These are phyloP conservation scores for Sphaerodactylus townsendi DNA, from an alignment of 2,113 vertebrate genomes.

Conservation along the genomic window DNA sequence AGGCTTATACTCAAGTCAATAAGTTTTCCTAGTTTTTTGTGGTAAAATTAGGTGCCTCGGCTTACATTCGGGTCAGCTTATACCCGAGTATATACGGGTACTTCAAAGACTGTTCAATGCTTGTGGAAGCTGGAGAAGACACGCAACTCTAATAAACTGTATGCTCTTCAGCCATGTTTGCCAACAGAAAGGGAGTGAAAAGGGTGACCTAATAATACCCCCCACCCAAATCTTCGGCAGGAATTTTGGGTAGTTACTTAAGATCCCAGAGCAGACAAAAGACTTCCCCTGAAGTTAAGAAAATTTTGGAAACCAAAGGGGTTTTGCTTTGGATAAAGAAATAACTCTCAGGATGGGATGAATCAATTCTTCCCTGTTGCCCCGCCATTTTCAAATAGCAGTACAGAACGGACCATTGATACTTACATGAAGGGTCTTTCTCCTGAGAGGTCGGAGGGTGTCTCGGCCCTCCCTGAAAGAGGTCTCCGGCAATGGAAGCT, in stretches of 20 bases:
- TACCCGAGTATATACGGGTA: too few relatives aligned
- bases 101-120: not conserved
- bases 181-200: not conserved
- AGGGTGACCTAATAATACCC: not conserved
- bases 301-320: not conserved
- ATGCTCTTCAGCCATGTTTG: not conserved
- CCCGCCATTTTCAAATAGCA: not conserved
- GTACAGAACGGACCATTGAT: too few relatives aligned
- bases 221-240: not conserved
- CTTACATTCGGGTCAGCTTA: too few relatives aligned
- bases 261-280: not conserved
- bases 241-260: not conserved
- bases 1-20: too few relatives aligned
- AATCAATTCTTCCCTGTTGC: not conserved
- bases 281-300: too few relatives aligned
- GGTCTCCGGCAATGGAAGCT: too few relatives aligned
- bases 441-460: too few relatives aligned
- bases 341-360: not conserved
- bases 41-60: too few relatives aligned
- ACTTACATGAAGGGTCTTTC: too few relatives aligned
- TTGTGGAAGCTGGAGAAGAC: not conserved
- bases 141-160: not conserved
- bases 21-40: too few relatives aligned
- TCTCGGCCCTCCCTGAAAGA: too few relatives aligned
- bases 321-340: not conserved